phyloP scores from a whole-genome alignment of 2,888 invertebrate species.

The Acleris holmiana region DNA sequence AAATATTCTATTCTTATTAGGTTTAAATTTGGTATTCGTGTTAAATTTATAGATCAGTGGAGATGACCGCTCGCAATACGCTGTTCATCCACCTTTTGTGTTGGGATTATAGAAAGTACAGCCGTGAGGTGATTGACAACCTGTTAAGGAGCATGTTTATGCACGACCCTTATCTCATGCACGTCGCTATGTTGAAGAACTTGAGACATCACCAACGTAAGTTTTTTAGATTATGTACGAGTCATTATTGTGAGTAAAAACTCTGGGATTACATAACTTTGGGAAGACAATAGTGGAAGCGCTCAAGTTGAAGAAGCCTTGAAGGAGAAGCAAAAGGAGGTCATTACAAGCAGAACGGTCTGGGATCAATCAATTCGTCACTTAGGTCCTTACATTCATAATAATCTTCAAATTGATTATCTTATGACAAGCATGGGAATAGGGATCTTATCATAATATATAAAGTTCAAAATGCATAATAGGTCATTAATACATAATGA shows the following conservation, averaged over 20 bases:
- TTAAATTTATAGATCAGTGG: constrained; percentile 62
- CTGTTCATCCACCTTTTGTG: constrained; percentile 85
- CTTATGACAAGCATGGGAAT: too few relatives aligned
- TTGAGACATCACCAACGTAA: constrained; percentile 64
- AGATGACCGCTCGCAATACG: constrained; percentile 80
- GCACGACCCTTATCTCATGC: constrained; percentile 73
- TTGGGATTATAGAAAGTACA: constrained; percentile 68
- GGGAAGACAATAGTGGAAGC: background rate
- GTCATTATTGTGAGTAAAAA: background rate
- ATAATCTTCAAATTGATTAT: too few relatives aligned
- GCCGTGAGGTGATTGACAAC: constrained; percentile 63
- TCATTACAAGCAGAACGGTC: too few relatives aligned
- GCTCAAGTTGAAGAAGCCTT: background rate
- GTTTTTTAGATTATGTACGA: constrained; percentile 36
- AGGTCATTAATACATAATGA: too few relatives aligned
- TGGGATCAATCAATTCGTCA: too few relatives aligned
- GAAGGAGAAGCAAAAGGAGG: too few relatives aligned
- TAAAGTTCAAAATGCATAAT: too few relatives aligned
- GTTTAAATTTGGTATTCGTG: too few relatives aligned
- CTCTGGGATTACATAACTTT: background rate
- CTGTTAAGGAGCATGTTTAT: constrained; percentile 78
- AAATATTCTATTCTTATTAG: too few relatives aligned
- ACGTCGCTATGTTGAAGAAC: constrained; percentile 81
- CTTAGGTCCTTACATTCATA: too few relatives aligned
- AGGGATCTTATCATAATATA: too few relatives aligned